Evolutionary conservation across 2,113 vertebrate species (phyloP), one percentile per base, ranked within the genome.

Genomic region (Tautogolabrus adspersus): DNA sequence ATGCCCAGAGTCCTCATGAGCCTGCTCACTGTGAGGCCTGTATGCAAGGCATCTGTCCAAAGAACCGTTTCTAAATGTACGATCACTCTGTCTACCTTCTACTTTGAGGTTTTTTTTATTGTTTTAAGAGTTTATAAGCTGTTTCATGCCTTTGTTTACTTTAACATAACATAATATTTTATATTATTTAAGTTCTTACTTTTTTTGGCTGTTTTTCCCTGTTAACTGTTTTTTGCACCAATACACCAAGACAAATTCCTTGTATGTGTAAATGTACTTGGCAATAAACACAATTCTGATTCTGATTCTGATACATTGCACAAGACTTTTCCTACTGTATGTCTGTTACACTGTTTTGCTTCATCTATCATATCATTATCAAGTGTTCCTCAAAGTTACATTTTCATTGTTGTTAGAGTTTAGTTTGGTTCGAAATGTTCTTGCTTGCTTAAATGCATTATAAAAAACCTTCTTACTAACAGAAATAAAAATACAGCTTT

Each of bases 21-120:
- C 74, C 86, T 0, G 10, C 18, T 8, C 95, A 94, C 61, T 96
- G 96, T 0, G 95, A 96, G 81, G 96, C 87, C 68, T 97, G 96
- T 75, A 84, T 40, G 18, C 30, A 75, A 0, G 93, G 95, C 5
- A 8, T 94, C 42, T 93, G 92, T 83, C 23, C 9, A n/a, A n/a
- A 19, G 47, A 49, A 5, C 47, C 6, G 30, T 34, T 34, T 34
- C 30, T 34, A 34, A 46, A 46, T 46, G 44, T 15, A 15, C 1
- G 12, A 46, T 46, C 11, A 46, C 12, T 12, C 44, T 46, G 44
- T 46, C 12, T 15, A 34, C 30, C 6, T 34, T 34, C 30, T 34
- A 6, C 6, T 10, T 42, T 42, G 40, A 10, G 10, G 40, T 42
- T 42, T 9, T 42, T 1, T 46, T 46, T 12, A 5, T 12, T 46